A percentile compares a stretch with the other conserved stretches of the same genome.
Evolutionary conservation across 2,888 invertebrate species (phyloP).

Genomic region (Gortyna flavago): DNA sequence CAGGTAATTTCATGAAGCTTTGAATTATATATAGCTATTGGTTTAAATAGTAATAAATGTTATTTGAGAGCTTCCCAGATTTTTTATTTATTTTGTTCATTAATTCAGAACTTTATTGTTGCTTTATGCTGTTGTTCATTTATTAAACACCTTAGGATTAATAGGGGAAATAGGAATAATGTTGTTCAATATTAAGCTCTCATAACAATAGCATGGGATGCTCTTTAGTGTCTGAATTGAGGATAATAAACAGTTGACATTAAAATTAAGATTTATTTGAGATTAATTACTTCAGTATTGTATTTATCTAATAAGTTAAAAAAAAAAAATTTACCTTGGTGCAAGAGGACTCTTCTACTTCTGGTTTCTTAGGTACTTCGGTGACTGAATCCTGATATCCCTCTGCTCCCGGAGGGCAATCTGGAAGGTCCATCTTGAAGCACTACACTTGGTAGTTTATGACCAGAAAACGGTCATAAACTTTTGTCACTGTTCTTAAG

Average conservation of each 20-base stretch:
- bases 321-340: conserved; percentile 86
- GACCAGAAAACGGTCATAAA: conserved; percentile 83
- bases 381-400: conserved; percentile 86
- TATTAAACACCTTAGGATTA: conserved; percentile 13
- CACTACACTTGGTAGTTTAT: conserved; percentile 88
- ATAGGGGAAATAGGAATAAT: conserved; percentile 26
- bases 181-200: conserved; percentile 18
- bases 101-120: neutral
- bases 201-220: conserved; percentile 19
- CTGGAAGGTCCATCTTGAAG: conserved; percentile 86
- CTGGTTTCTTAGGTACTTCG: conserved; percentile 82
- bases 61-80: neutral
- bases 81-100: neutral
- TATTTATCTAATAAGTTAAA: conserved; percentile 53
- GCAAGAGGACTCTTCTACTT: conserved; percentile 71
- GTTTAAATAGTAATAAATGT: neutral
- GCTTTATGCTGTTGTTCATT: neutral
- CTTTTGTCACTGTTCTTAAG: conserved; percentile 72
- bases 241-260: conserved; percentile 63
- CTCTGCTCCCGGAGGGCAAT: conserved; percentile 88
- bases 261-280: conserved; percentile 61
- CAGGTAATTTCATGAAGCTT: neutral
- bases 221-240: conserved; percentile 41
- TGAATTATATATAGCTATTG: neutral
- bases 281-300: conserved; percentile 53